These are phyloP conservation scores for Ameiurus melas DNA, from an alignment of 2,113 vertebrate genomes.

Conservation along the genomic window DNA sequence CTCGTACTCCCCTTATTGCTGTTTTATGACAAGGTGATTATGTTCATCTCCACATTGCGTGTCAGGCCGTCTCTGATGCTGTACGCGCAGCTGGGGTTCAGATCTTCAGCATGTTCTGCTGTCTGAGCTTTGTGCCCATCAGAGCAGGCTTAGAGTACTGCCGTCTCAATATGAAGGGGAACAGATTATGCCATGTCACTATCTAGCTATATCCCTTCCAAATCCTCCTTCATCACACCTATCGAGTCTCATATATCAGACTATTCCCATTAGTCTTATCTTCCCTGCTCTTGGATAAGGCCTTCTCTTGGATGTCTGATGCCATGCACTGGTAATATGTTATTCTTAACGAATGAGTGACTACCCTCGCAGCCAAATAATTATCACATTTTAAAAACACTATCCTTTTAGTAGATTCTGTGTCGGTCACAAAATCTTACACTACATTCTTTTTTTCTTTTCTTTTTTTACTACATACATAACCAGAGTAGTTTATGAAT, in stretches of 20 bases:
- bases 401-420: background rate
- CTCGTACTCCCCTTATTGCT: slow-evolving; percentile 44
- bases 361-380: slow-evolving; percentile 2
- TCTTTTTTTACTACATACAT: slow-evolving; percentile 8
- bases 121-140: slow-evolving; percentile 58
- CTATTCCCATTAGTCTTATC: slow-evolving; percentile 68
- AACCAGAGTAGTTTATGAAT: slow-evolving; percentile 16
- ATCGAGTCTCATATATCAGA: slow-evolving; percentile 68
- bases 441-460: background rate
- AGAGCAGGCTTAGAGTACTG: slow-evolving; percentile 74
- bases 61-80: slow-evolving; percentile 35
- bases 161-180: slow-evolving; percentile 74
- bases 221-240: slow-evolving; percentile 76
- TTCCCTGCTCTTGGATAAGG: slow-evolving; percentile 31
- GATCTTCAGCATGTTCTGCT: slow-evolving; percentile 39
- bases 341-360: slow-evolving; percentile 20
- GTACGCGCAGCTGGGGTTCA: slow-evolving; percentile 49
- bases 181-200: slow-evolving; percentile 74
- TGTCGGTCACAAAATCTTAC: background rate
- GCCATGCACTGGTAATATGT: slow-evolving; percentile 14
- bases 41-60: slow-evolving; percentile 38
- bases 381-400: slow-evolving; percentile 4
- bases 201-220: slow-evolving; percentile 75
- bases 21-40: slow-evolving; percentile 53
- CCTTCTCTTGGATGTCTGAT: slow-evolving; percentile 30